phyloP scores from a whole-genome alignment of 37 sponge, comb jelly and placozoan genomes.

The Ephydatia muelleri region DNA sequence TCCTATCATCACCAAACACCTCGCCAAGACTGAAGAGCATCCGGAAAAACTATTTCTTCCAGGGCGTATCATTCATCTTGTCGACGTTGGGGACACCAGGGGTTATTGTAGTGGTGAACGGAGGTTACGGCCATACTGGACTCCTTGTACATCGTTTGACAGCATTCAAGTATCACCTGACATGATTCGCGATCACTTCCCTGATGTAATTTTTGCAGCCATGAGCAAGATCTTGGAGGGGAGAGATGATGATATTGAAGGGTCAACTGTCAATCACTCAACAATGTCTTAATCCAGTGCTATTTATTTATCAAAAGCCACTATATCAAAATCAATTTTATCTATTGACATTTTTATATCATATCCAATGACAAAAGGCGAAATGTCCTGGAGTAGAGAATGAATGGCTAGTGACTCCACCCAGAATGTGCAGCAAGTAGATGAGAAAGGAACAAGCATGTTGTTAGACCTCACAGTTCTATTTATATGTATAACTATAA shows the following conservation, averaged over 20 bases:
- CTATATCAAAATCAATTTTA: too few relatives aligned
- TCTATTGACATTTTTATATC: too few relatives aligned
- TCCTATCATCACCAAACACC: not conserved
- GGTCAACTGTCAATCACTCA: conserved; percentile 5
- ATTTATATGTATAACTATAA: not conserved
- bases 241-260: conserved; percentile 25
- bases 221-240: conserved; percentile 66
- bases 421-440: too few relatives aligned
- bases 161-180: conserved; percentile 60
- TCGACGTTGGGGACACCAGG: conserved; percentile 20
- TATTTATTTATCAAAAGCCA: not conserved
- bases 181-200: conserved; percentile 84
- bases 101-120: conserved; percentile 36
- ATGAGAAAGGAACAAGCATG: too few relatives aligned
- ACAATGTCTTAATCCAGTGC: not conserved
- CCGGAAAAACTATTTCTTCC: conserved; percentile 64
- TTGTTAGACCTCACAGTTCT: too few relatives aligned
- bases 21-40: conserved; percentile 10
- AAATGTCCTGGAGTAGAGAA: too few relatives aligned
- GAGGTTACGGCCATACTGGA: conserved; percentile 59
- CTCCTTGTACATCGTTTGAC: conserved; percentile 46
- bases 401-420: too few relatives aligned
- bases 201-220: conserved; percentile 54
- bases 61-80: conserved; percentile 78
- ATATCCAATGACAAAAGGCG: too few relatives aligned